Percentiles rank a stretch among this genome's conserved stretches.
Conservation (phyloP, 1,140 invertebrate genomes). For the Elysia chlorotica region DNA sequence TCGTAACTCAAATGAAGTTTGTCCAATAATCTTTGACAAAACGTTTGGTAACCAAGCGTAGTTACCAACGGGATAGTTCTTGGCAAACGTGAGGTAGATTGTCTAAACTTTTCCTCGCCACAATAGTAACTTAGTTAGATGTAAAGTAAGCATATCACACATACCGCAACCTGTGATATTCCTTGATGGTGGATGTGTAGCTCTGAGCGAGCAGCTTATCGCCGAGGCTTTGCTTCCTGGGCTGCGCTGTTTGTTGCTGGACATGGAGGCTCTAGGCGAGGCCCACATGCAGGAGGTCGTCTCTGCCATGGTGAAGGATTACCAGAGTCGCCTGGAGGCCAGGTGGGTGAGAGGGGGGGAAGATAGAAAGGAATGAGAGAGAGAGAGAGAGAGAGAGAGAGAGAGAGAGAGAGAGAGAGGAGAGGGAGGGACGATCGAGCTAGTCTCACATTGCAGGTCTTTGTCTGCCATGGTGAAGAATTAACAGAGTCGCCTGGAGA, state of each 20-base stretch:
- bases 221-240: slow-evolving; percentile 62
- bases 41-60: too few species aligned
- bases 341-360: slow-evolving; percentile 30
- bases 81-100: too few species aligned
- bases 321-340: slow-evolving; percentile 59
- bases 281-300: slow-evolving; percentile 61
- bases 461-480: not conserved
- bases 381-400: not conserved
- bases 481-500: not conserved
- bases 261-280: slow-evolving; percentile 56
- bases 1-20: too few species aligned
- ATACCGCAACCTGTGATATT: too few species aligned
- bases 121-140: too few species aligned
- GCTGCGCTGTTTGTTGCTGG: slow-evolving; percentile 55
- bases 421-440: not conserved
- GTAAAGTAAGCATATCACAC: too few species aligned
- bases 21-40: too few species aligned
- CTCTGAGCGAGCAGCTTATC: slow-evolving; percentile 61
- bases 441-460: too few species aligned
- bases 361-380: not conserved
- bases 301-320: slow-evolving; percentile 60
- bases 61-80: too few species aligned
- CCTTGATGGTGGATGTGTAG: too few species aligned
- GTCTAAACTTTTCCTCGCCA: too few species aligned
- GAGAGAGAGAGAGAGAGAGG: not conserved